Base-by-base conservation (phyloP, 2,888 invertebrate species). In the Trichopria drosophilae region DNA sequence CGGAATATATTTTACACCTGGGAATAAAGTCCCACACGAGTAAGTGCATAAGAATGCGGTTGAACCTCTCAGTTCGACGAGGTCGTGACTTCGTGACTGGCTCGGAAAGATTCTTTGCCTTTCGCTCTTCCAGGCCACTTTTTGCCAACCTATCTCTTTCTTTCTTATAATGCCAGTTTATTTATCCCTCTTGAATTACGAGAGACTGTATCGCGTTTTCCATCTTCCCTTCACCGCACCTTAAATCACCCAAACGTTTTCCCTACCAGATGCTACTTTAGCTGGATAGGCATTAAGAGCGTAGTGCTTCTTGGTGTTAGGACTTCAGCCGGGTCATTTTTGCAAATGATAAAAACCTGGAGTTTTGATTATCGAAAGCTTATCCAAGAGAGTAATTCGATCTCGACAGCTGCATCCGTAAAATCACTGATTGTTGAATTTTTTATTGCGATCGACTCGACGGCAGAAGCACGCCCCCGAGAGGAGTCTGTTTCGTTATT, bases 21-120 rank as follows among this genome's bases (percentile, higher is more conserved):
- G 23, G 36, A 32, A 29, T 29, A 15, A 43, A 42, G 19, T 29
- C 19, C 22, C 29, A 28, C n/a, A n/a, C n/a, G n/a, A n/a, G n/a
- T 49, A 50, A 51, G 51, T 51, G 53, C 39, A 36, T 57, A 57
- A 57, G 56, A 56, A 56, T 56, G 56, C 51, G 55, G 58, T 51
- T 53, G 40, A 57, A 49, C 47, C 39, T 56, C 56, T 53, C 52
- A 35, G 31, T 35, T 35, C 32, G 45, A 26, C 26, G 26, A 26
- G 10, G n/a, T 26, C n/a, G 26, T 26, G 9, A 26, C 26, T 10
- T 28, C 42, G 53, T 40, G 46, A 49, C 41, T 49, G 35, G 34
- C 29, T 45, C 35, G 16, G 31, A 18, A 19, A 41, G 42, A 23
- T 43, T 46, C 23, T 9, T 39, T 40, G 20, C 37, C 31, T 51